Percentiles rank a stretch among this genome's conserved stretches.
Conservation (phyloP, 2,797 vertebrate genomes). For the Borostomias antarcticus region DNA sequence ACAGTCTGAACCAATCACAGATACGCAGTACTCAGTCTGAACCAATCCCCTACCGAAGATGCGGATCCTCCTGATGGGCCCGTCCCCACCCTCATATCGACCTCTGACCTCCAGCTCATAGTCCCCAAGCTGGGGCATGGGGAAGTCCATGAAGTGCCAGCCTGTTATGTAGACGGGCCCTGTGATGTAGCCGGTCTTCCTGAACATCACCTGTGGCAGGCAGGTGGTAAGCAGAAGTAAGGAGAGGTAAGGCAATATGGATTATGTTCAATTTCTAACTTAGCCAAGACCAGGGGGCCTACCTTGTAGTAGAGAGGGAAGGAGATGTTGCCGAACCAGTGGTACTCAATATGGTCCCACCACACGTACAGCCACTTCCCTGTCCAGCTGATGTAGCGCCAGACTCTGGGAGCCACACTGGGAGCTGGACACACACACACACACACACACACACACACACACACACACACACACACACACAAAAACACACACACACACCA, state of each 20-base stretch:
- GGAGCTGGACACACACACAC: conserved; percentile 80
- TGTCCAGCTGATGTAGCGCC: conserved; percentile 81
- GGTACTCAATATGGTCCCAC: conserved; percentile 92
- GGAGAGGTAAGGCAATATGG: neutral
- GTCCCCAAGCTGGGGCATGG: conserved; percentile 89
- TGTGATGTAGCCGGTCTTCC: conserved; percentile 91
- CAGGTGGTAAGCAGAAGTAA: neutral
- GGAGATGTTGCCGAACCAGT: conserved; percentile 88
- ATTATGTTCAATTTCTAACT: neutral
- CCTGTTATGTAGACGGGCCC: conserved; percentile 92
- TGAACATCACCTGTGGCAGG: conserved; percentile 86
- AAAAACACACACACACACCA: too few species aligned
- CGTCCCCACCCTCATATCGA: conserved; percentile 95
- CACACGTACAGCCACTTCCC: conserved; percentile 87
- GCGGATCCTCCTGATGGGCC: conserved; percentile 89
- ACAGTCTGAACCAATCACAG: neutral
- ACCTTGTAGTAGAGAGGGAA: conserved; percentile 97
- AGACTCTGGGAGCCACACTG: conserved; percentile 87
- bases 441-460: neutral
- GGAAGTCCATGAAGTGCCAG: conserved; percentile 93
- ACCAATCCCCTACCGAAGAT: conserved; percentile 80
- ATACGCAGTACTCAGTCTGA: neutral
- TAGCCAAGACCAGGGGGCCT: too few species aligned
- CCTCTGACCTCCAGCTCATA: conserved; percentile 93
- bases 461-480: too few species aligned